Conservation (phyloP, 1,140 invertebrate species). For the Dendroctonus valens region DNA sequence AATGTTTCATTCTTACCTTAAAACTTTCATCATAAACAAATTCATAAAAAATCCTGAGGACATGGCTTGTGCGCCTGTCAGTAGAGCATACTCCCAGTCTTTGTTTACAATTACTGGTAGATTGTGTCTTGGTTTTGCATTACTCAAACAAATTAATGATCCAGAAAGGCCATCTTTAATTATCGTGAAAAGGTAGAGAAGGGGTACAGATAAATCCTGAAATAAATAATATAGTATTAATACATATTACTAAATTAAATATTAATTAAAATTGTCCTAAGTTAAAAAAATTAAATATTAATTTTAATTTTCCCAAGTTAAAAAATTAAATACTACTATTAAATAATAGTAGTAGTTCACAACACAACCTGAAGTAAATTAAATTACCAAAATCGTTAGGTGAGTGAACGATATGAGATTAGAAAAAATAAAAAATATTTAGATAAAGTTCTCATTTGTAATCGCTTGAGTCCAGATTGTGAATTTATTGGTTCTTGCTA, state of each 20-base stretch:
- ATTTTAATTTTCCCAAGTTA: no score
- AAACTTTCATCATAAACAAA: not conserved
- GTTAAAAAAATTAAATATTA: no score
- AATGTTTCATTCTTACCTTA: not conserved
- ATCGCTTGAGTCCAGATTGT: no score
- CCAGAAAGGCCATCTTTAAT: not conserved
- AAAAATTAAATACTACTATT: no score
- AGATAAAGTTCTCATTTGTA: no score
- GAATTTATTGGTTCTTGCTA: no score
- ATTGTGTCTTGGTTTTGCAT: constrained; percentile 5
- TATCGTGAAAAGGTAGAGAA: not conserved
- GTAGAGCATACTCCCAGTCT: constrained; percentile 3
- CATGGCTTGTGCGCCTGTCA: not conserved
- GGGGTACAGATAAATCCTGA: not conserved
- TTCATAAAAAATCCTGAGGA: not conserved
- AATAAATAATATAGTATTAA: not conserved
- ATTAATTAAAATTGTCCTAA: no score
- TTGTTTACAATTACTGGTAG: not conserved
- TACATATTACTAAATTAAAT: not conserved
- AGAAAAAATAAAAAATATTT: no score
- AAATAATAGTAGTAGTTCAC: no score
- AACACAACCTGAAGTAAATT: no score
- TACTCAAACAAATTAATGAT: not conserved
- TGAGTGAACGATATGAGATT: no score
- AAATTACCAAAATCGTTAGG: no score